Evolutionary conservation across 2,797 vertebrate species (phyloP), one percentile per base, ranked within the genome.

Genomic region (Loris lydekkerianus): DNA sequence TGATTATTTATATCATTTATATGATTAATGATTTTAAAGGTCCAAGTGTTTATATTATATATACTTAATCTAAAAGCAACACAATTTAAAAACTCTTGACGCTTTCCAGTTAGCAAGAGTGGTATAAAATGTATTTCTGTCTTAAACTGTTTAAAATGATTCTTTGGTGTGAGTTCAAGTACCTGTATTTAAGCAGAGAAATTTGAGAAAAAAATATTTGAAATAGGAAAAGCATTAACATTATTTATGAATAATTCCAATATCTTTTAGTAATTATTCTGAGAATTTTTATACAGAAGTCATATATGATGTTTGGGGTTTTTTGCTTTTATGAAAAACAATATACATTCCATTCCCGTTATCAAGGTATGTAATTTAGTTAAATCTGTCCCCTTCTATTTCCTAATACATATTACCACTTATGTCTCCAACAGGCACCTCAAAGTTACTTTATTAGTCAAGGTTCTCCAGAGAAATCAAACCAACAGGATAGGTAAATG

Each of bases 1-100:
- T 96, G 87, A 81, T 93, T 61, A 78, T 87, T 96, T 75, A 92
- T 95, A 81, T 93, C 65, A 78, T 87, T 96, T 75, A 92, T 95
- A 43, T 83, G 96, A 86, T 81, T 76, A 96, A 97, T 60, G 58
- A 34, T 89, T 67, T 89, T 93, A 94, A 70, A 60, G n/a, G 7
- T 56, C 21, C 31, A 21, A 58, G 13, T 29, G 14, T 61, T 65
- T 34, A 58, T 40, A 53, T 53, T 53, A 53, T 53, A 53, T 53
- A 53, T 53, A 53, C 49, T 53, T 37, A 76, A 86, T 67, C 13
- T 73, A 95, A 85, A 8, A 61, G 37, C 0, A 5, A 95, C 2
- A 31, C 58, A 86, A 89, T 76, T 93, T 58, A 31, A 58, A 53
- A 1, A 58, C 53, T 85, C 90, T 85, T 81, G 58, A 97, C 90